Conservation (phyloP, 2,797 vertebrate species). For the Hoplostethus atlanticus region DNA sequence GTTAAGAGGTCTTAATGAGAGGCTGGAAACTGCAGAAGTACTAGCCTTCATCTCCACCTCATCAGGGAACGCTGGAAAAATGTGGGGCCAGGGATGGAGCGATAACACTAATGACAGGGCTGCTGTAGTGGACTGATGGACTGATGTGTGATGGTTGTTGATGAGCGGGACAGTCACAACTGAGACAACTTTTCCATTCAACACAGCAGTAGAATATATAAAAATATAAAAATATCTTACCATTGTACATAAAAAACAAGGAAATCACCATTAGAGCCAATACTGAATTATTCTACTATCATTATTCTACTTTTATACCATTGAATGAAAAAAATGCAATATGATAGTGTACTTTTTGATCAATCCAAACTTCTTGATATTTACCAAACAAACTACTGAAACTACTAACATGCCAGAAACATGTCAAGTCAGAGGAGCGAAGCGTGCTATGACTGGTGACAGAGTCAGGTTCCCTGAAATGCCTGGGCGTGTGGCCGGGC, state of each 20-base stretch:
- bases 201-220: too few relatives aligned
- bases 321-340: neutral
- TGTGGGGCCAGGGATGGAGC: slow-evolving; percentile 36
- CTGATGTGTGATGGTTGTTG: neutral
- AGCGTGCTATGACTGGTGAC: slow-evolving; percentile 37
- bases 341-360: too few relatives aligned
- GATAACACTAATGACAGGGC: slow-evolving; percentile 29
- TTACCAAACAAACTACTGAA: too few relatives aligned
- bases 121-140: neutral
- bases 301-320: neutral
- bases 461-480: slow-evolving; percentile 56
- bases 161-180: slow-evolving; percentile 6
- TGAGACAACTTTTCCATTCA: slow-evolving; percentile 23
- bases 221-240: too few relatives aligned
- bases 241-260: too few relatives aligned
- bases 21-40: slow-evolving; percentile 54
- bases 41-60: slow-evolving; percentile 42
- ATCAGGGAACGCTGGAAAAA: slow-evolving; percentile 48
- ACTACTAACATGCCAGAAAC: too few relatives aligned
- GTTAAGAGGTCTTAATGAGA: slow-evolving; percentile 71
- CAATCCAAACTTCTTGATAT: too few relatives aligned
- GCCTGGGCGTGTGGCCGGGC: slow-evolving; percentile 56
- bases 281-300: too few relatives aligned
- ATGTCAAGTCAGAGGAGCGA: slow-evolving; percentile 27
- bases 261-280: too few relatives aligned